A percentile compares a stretch with the other conserved stretches of the same genome.
phyloP scores from a whole-genome alignment of 2,888 invertebrate species.

The Lithophane semibrunnea region DNA sequence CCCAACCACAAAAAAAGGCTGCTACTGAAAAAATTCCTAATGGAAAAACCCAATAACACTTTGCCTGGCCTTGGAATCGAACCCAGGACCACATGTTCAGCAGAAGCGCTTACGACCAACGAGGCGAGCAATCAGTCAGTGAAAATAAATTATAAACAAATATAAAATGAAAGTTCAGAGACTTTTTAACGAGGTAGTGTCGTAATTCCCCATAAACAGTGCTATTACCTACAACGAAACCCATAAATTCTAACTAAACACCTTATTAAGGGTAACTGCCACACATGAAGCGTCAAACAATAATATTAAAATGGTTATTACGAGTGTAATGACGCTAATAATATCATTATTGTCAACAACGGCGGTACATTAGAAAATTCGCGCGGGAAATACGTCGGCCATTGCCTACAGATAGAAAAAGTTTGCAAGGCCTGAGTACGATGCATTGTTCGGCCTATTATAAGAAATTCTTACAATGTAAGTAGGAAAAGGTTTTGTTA shows the following conservation, averaged over 20 bases:
- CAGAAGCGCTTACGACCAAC: too few relatives aligned
- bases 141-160: neutral
- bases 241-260: slow-evolving; percentile 35
- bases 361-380: slow-evolving; percentile 61
- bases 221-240: neutral
- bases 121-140: too few relatives aligned
- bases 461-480: slow-evolving; percentile 59
- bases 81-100: neutral
- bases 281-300: slow-evolving; percentile 26
- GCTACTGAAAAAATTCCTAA: neutral
- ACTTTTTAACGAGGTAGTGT: neutral
- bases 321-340: slow-evolving; percentile 47
- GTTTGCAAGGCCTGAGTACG: slow-evolving; percentile 42
- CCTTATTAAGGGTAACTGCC: slow-evolving; percentile 48
- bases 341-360: slow-evolving; percentile 57
- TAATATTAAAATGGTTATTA: slow-evolving; percentile 42
- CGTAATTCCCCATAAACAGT: slow-evolving; percentile 3
- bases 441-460: slow-evolving; percentile 65
- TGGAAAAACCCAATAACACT: neutral
- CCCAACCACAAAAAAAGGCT: too few relatives aligned
- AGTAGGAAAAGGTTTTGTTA: slow-evolving; percentile 50
- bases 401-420: slow-evolving; percentile 63
- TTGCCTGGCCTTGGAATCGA: too few relatives aligned
- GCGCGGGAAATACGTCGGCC: slow-evolving; percentile 59
- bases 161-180: slow-evolving; percentile 7